A percentile compares a stretch with the other conserved stretches of the same genome.
Evolutionary conservation across 2,888 invertebrate genomes (phyloP).

Genomic region (Drosophila conformis): DNA sequence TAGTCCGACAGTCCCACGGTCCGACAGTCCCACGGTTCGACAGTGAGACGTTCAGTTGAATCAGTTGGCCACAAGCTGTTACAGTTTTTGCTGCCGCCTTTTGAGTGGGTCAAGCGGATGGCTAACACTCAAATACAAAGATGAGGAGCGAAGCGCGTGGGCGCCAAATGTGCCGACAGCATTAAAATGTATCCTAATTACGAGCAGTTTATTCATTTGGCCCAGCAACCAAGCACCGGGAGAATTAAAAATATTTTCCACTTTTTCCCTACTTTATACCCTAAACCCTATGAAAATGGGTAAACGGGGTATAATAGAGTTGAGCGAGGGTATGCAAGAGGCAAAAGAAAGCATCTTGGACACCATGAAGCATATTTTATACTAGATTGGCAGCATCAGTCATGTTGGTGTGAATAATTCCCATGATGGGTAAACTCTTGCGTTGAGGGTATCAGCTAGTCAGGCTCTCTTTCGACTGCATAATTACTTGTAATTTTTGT

Average conservation of each 20-base stretch:
- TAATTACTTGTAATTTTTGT: not conserved
- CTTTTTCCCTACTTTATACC: slow-evolving; percentile 11
- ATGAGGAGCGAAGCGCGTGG: slow-evolving; percentile 14
- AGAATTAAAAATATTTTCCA: slow-evolving; percentile 61
- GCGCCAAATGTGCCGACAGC: slow-evolving; percentile 56
- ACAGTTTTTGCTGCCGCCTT: slow-evolving; percentile 53
- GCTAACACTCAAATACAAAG: slow-evolving; percentile 49
- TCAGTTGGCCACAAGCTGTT: slow-evolving; percentile 53
- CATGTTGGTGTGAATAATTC: not conserved
- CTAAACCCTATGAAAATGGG: not conserved
- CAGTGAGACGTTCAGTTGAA: slow-evolving; percentile 10
- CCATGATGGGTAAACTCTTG: not conserved
- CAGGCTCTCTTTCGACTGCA: not conserved
- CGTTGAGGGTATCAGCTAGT: not conserved
- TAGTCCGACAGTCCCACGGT: not conserved
- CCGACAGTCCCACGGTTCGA: not conserved
- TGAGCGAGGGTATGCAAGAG: not conserved
- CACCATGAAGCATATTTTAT: not conserved
- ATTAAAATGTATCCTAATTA: slow-evolving; percentile 81
- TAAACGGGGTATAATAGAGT: not conserved
- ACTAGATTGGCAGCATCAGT: not conserved
- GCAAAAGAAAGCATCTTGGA: not conserved
- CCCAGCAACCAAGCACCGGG: slow-evolving; percentile 39
- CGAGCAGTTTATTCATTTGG: slow-evolving; percentile 76
- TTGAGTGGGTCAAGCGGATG: slow-evolving; percentile 69